Evolutionary conservation across 2,113 vertebrate species (phyloP).

Genomic region (Xerus inauris): DNA sequence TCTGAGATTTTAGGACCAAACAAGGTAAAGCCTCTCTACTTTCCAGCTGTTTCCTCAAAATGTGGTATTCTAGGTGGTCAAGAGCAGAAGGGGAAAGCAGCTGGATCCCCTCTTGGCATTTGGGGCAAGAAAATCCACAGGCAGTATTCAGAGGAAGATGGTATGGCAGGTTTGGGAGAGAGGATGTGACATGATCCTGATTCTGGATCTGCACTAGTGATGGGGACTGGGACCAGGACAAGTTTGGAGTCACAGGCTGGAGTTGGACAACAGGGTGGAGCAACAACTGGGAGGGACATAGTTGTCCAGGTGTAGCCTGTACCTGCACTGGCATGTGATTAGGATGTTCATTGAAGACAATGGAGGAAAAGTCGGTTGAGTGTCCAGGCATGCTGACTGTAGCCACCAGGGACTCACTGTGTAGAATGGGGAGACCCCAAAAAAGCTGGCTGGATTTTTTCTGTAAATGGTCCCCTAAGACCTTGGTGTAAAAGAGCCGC

Average conservation of each 20-base stretch:
- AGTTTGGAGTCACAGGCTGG: background rate
- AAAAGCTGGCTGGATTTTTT: background rate
- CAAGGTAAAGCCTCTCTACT: background rate
- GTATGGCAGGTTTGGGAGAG: background rate
- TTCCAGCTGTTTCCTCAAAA: background rate
- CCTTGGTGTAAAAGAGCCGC: no score
- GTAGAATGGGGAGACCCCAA: background rate
- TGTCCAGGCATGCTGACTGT: no score
- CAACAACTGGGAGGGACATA: background rate
- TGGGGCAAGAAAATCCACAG: fast-evolving
- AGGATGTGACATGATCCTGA: background rate
- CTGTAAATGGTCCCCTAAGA: background rate
- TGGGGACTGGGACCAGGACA: background rate
- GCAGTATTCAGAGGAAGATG: background rate
- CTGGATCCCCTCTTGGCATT: fast-evolving
- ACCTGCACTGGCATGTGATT: background rate
- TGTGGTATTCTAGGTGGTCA: background rate
- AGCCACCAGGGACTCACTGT: background rate
- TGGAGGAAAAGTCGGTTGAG: background rate
- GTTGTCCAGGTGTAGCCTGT: no score
- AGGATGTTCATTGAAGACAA: background rate
- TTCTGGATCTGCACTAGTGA: background rate
- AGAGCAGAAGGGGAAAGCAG: background rate
- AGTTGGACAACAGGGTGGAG: background rate
- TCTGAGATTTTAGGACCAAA: background rate